Base-by-base conservation (phyloP, 2,113 vertebrate genomes). In the Gobiocypris rarus region DNA sequence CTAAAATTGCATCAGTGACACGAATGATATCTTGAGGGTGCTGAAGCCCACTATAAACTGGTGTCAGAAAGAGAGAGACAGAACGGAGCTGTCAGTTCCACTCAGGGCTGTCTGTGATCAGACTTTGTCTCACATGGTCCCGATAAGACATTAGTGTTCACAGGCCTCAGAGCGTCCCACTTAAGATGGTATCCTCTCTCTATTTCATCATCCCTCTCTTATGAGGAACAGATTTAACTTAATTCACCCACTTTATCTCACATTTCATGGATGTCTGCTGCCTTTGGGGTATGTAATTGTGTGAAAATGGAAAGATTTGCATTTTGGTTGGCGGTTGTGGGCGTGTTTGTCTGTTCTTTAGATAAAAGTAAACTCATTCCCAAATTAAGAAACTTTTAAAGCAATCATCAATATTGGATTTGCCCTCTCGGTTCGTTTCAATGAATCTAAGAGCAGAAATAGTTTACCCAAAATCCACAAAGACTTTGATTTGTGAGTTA, bases 101-200 rank as follows among this genome's bases (percentile, higher is more conserved):
- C 82, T 87, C 34, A 75, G 70, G 50, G 9, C 10, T 38, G 34
- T 56, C 77, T 87, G 83, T 84, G 82, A 87, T 87, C 86, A 59
- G 9, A 26, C 17, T 61, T 65, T 48, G 38, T n/a, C 70, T 67
- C 69, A 56, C 50, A 58, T 38, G 26, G 17, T 48, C 70, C 14
- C 10, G 71, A 84, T 81, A 87, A 84, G 82, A 77, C n/a, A 17
- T 28, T 83, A 26, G 45, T 67, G 45, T 81, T 67, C 61, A 67
- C 59, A 67, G 73, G 75, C 28, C 54, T 77, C 54, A n/a, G 9
- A 41, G 73, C 31, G 31, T 58, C 19, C 31, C 31, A 77, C 54
- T 77, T 58, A 56, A 58, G 80, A 34, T 11, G 31, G 50, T 52
- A 54, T 82, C 28, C 48, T 54, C 28, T 82, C 48, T 70, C 48